These are phyloP conservation scores for Machimus rusticus DNA, from an alignment of 2,888 invertebrate species.

Conservation along the genomic window DNA sequence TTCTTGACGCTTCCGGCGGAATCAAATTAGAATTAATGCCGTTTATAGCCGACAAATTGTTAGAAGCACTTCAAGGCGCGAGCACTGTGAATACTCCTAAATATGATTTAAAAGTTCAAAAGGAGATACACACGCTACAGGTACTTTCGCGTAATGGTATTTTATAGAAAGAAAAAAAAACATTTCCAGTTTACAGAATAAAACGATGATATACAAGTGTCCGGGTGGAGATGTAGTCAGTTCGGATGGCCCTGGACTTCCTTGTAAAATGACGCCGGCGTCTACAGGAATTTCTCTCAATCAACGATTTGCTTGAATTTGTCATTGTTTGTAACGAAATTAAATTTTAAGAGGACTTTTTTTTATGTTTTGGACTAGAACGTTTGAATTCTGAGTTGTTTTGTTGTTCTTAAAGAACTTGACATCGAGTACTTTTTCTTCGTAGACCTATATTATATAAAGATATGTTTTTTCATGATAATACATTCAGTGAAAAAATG, in stretches of 20 bases:
- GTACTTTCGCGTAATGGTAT: conserved; percentile 46
- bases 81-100: conserved; percentile 49
- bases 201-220: conserved; percentile 52
- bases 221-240: conserved; percentile 54
- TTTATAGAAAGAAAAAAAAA: not conserved
- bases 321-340: not conserved
- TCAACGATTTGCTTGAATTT: conserved; percentile 53
- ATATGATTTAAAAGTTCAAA: conserved; percentile 54
- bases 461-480: not conserved
- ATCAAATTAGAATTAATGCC: conserved; percentile 24
- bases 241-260: conserved; percentile 54
- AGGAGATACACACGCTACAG: conserved; percentile 54
- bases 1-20: not conserved
- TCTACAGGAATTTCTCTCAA: conserved; percentile 53
- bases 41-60: not conserved
- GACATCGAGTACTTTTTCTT: not conserved
- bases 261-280: conserved; percentile 51
- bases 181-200: not conserved
- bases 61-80: not conserved
- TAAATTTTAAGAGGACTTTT: not conserved
- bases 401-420: not conserved
- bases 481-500: not conserved
- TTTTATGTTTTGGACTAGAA: not conserved
- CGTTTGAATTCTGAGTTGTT: not conserved
- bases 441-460: not conserved